Percentiles rank a stretch among this genome's conserved stretches.
These are phyloP conservation scores for Microtus richardsoni DNA, from an alignment of 2,113 vertebrate genomes.

Conservation along the genomic window DNA sequence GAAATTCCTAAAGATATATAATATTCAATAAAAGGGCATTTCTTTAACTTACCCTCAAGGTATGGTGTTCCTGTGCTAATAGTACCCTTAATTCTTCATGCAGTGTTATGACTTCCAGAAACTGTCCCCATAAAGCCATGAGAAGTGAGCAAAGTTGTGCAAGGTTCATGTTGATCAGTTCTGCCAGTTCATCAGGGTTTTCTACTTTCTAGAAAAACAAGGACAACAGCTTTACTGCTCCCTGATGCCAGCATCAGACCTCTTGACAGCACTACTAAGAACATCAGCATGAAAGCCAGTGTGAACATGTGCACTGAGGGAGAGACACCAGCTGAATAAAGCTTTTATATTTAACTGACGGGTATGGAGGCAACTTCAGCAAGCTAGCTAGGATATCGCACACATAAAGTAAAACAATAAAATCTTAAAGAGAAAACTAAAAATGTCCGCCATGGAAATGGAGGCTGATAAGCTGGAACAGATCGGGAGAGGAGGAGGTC, in stretches of 20 bases:
- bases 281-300: slow-evolving; percentile 30
- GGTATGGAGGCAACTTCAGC: not conserved
- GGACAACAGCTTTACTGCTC: slow-evolving; percentile 51
- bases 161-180: slow-evolving; percentile 99
- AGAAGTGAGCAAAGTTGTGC: slow-evolving; percentile 98
- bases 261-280: not conserved
- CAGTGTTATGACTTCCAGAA: slow-evolving; percentile 95
- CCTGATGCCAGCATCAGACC: not conserved
- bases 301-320: not conserved
- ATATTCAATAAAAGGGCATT: slow-evolving; percentile 33
- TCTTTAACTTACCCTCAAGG: slow-evolving; percentile 91
- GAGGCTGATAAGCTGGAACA: not conserved
- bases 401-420: not conserved
- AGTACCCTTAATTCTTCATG: slow-evolving; percentile 93
- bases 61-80: slow-evolving; percentile 95
- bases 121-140: slow-evolving; percentile 99
- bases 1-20: slow-evolving; percentile 32
- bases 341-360: slow-evolving; percentile 12
- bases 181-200: slow-evolving; percentile 97
- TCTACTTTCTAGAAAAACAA: slow-evolving; percentile 91
- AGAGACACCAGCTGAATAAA: not conserved
- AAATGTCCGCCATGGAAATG: not conserved
- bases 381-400: not conserved
- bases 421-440: not conserved
- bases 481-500: too few species aligned